Evolutionary conservation across 2,113 vertebrate species (phyloP).

Genomic region (Danionella cerebrum): DNA sequence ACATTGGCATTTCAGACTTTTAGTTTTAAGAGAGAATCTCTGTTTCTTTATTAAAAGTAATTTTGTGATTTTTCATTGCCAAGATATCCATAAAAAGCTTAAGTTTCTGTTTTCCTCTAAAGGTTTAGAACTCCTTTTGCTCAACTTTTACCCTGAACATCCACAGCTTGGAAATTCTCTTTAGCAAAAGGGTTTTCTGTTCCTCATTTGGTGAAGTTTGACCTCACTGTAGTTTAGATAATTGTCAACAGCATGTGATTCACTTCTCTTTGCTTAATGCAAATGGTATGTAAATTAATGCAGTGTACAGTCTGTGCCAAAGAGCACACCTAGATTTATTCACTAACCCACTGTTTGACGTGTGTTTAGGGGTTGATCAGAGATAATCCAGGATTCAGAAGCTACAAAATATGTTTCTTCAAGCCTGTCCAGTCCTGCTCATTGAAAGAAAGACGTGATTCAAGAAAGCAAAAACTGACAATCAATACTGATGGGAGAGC

Average conservation of each 20-base stretch:
- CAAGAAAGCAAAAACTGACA: background rate
- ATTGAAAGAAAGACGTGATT: background rate
- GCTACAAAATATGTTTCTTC: background rate
- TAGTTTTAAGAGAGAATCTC: no score
- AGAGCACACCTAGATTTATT: background rate
- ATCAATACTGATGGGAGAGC: no score
- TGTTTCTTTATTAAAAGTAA: no score
- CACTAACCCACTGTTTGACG: background rate
- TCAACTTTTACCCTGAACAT: no score
- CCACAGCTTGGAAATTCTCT: background rate
- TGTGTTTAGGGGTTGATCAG: background rate
- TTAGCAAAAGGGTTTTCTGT: background rate
- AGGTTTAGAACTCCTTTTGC: no score
- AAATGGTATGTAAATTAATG: slow-evolving; percentile 2
- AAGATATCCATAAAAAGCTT: no score
- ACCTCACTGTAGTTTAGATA: background rate
- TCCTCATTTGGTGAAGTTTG: background rate
- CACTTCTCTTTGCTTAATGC: background rate
- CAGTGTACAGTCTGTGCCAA: background rate
- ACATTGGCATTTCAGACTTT: no score
- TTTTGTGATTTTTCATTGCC: no score
- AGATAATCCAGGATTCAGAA: background rate
- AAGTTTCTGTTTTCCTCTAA: no score
- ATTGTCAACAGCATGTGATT: background rate
- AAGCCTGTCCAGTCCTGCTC: slow-evolving; percentile 5